These are phyloP conservation scores for Cenopis cana DNA, from an alignment of 2,888 invertebrate genomes.

Conservation along the genomic window DNA sequence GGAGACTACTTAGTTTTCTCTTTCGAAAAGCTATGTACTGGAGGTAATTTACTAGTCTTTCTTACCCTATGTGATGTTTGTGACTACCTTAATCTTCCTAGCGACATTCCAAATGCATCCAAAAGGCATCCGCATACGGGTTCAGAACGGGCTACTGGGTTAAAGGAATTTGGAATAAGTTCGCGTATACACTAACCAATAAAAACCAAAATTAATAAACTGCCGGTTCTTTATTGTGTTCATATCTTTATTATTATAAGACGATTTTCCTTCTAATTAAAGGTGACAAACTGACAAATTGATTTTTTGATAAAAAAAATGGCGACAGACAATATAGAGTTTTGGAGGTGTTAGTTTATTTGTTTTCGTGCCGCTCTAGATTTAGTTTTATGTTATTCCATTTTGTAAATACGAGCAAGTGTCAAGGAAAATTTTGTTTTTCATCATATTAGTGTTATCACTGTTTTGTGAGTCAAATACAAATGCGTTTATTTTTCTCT, in stretches of 20 bases:
- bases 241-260: not conserved
- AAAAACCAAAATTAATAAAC: not conserved
- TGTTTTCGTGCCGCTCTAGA: slow-evolving; percentile 55
- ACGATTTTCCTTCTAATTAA: not conserved
- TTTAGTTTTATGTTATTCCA: slow-evolving; percentile 23
- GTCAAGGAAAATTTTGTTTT: slow-evolving; percentile 69
- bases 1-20: too few species aligned
- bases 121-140: not conserved
- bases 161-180: too few species aligned
- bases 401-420: slow-evolving; percentile 84
- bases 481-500: too few species aligned
- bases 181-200: not conserved
- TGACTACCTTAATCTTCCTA: not conserved
- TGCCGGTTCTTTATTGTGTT: not conserved
- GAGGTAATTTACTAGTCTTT: too few species aligned
- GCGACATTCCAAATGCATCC: not conserved
- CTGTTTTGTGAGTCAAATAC: slow-evolving; percentile 72
- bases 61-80: not conserved
- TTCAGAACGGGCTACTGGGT: not conserved
- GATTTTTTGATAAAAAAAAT: slow-evolving; percentile 33
- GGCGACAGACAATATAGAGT: slow-evolving; percentile 58
- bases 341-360: slow-evolving; percentile 67
- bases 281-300: too few species aligned
- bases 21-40: too few species aligned
- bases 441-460: slow-evolving; percentile 54